Evolutionary conservation across 2,797 vertebrate genomes (phyloP), one percentile per base, ranked within the genome.

Genomic region (Melanotaenia boesemani): DNA sequence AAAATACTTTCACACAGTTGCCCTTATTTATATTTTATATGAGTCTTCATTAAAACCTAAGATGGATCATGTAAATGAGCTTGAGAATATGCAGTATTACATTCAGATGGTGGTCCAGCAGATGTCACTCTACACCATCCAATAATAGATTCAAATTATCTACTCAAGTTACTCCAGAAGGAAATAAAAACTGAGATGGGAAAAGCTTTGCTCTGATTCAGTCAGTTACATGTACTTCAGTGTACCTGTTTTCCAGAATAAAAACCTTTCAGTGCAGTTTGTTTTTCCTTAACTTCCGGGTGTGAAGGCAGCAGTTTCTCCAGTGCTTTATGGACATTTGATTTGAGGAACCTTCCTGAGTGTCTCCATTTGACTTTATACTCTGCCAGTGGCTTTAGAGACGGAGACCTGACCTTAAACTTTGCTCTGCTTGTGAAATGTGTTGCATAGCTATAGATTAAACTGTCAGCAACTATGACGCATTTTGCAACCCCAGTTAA

Each of bases 1-100:
- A 82, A 91, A 91, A 86, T 75, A 70, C 87, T 63, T 79, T 32
- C 55, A 44, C 13, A 48, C 34, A 34, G 7, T 74, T 75, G 1
- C 69, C 80, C 46, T 84, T 89, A 89, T 91, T 89, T 89, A 88
- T 86, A 86, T 76, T 86, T 84, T 82, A 72, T 78, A 63, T 87
- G 5, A 16, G 70, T 80, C 76, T 71, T 87, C 58, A 72, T 70
- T 85, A 68, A 76, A 78, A 55, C 57, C 64, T 41, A 20, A 63
- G 65, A 74, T 44, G 18, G 70, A 72, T 52, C 32, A 66, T 68
- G 18, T 36, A 3, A 34, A 34, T 30, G 59, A 74, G 30, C 30
- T 30, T 30, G 30, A 30, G 5, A 30, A 30, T 30, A 9, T 36
- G 72, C 83, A 88, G 87, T 77, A 76, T 89, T 83, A 73, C 64